Evolutionary conservation across 2,888 invertebrate genomes (phyloP).

Genomic region (Thera obeliscata): DNA sequence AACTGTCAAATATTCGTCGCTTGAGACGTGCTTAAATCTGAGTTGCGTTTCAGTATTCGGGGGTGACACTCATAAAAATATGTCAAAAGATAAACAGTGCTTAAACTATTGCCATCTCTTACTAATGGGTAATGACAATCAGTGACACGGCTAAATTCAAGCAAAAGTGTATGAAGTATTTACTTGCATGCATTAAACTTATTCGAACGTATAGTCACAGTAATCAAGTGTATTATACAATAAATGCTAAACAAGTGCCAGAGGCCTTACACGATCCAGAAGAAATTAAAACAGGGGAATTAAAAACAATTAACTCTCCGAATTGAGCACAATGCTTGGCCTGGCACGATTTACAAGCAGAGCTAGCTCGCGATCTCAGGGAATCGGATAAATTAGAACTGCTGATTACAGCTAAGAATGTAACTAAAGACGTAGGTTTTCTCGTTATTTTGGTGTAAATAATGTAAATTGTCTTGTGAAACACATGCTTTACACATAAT

Average conservation of each 20-base stretch:
- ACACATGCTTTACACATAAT: no score
- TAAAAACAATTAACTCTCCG: conserved; percentile 80
- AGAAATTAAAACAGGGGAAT: conserved; percentile 57
- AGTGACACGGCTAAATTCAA: no score
- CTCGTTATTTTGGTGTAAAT: neutral
- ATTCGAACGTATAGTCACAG: neutral
- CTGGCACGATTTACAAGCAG: conserved; percentile 63
- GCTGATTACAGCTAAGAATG: conserved; percentile 6
- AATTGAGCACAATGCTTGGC: conserved; percentile 78
- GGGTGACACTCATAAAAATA: no score
- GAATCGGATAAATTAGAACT: conserved; percentile 28
- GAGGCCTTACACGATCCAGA: conserved; percentile 25
- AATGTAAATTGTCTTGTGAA: neutral
- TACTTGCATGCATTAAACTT: neutral
- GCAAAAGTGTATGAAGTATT: no score
- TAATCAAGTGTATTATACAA: neutral
- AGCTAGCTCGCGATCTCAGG: conserved; percentile 17
- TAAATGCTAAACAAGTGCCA: conserved; percentile 11
- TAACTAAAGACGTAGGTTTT: conserved; percentile 7
- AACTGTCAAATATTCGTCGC: no score
- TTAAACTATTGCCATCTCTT: no score
- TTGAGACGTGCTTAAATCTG: no score
- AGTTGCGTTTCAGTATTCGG: no score
- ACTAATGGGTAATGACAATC: no score
- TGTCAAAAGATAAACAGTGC: no score